phyloP scores from a whole-genome alignment of 1,140 invertebrate species.

The Trissolcus basalis region DNA sequence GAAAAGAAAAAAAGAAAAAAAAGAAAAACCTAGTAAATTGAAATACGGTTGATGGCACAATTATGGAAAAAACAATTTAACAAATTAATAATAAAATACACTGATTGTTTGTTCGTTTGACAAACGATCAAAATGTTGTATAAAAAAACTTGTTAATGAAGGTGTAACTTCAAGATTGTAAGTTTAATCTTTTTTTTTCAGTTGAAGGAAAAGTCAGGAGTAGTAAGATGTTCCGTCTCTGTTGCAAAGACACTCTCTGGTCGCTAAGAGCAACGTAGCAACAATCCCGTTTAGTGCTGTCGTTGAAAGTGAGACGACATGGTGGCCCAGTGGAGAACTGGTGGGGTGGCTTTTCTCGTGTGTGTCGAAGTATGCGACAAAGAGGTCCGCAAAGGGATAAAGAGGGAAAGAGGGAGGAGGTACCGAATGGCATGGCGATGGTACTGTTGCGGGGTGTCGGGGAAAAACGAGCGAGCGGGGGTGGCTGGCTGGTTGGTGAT shows the following conservation, averaged over 20 bases:
- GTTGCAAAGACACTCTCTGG: conserved; percentile 61
- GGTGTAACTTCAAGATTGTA: no score
- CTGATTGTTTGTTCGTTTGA: no score
- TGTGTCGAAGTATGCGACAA: conserved; percentile 56
- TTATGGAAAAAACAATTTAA: no score
- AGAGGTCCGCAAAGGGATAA: conserved; percentile 41
- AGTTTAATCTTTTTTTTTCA: not conserved
- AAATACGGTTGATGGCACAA: no score
- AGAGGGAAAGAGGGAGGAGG: conserved; percentile 56
- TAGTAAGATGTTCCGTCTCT: conserved; percentile 17
- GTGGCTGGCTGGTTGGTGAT: conserved; percentile 73
- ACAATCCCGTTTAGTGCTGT: conserved; percentile 70
- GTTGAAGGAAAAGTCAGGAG: not conserved
- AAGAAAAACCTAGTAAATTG: no score
- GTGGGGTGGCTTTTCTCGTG: conserved; percentile 51
- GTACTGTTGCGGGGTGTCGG: conserved; percentile 59
- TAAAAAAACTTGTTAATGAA: no score
- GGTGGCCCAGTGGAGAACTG: conserved; percentile 36
- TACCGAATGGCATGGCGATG: conserved; percentile 57
- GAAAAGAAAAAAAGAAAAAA: conserved; percentile 13
- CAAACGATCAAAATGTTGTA: no score
- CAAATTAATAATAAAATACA: no score
- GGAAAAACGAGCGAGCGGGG: conserved; percentile 56
- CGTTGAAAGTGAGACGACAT: conserved; percentile 54
- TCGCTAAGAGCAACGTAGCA: conserved; percentile 73